Evolutionary conservation across 1,140 invertebrate species (phyloP), one percentile per base, ranked within the genome.

Genomic region (Brachionus sp.): DNA sequence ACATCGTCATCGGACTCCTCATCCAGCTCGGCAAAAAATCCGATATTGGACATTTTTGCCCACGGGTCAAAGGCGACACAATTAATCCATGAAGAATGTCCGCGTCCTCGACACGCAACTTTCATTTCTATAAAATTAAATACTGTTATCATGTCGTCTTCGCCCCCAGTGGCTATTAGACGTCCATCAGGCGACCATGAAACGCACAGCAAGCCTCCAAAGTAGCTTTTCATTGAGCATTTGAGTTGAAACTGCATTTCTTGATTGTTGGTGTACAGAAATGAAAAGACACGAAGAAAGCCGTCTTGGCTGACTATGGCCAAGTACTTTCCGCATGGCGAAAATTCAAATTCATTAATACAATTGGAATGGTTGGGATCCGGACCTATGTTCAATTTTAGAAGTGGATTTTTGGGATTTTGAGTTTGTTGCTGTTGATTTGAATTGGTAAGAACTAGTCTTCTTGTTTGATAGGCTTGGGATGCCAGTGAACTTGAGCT

Each of bases 131-230:
- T 25, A 87, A 97, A 93, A 68, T 94, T 96, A 94, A 95, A 99
- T n/a, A 99, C 93, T 7, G 97, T 98, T 5, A 99, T 93, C 46
- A 99, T 90, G 89, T 99, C 97, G 90, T 99, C 98, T 90, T 99
- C 97, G 25, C 98, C 98, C 4, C 97, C 97, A 1, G 95, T 95
- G 2, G 96, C 96, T 46, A 98, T 93, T 86, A 96, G 96, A 86
- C 93, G 93, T 7, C 95, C 93, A 90, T 98, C 97, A 0, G 96
- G 96, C 16, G 95, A 97, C 98, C 98, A 99, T 87, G 95, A 95
- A 13, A 98, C 95, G 88, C 97, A 98, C 10, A 92, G 85, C 12
- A 93, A 93, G 29, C 97, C 97, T 75, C 97, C 97, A 90, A 99
- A 99, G 88, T 98, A 98, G 86, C 95, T 89, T 84, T 97, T 85